A percentile compares a stretch with the other conserved stretches of the same genome.
These are phyloP conservation scores for Lepidotrigona ventralis DNA, from an alignment of 1,140 invertebrate species.

Conservation along the genomic window DNA sequence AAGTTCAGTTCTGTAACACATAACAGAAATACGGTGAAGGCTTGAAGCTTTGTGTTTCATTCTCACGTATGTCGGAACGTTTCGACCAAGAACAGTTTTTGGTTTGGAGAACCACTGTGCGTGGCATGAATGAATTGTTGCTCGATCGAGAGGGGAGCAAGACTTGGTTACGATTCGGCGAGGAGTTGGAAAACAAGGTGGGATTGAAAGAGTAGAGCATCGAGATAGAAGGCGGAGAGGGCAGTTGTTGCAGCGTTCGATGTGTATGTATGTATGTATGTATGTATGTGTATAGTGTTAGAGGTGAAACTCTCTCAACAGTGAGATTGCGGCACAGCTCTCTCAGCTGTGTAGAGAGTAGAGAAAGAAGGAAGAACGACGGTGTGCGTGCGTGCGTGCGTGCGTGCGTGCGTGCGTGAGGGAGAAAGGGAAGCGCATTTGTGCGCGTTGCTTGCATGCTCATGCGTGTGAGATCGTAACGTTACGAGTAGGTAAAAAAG, in stretches of 20 bases:
- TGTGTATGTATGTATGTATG: too few relatives aligned
- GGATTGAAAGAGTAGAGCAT: slow-evolving; percentile 12
- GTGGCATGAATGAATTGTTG: slow-evolving; percentile 33
- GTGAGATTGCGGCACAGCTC: neutral
- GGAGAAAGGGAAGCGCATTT: neutral
- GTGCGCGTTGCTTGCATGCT: neutral
- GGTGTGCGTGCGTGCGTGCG: too few relatives aligned
- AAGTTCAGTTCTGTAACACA: too few relatives aligned
- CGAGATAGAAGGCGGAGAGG: neutral
- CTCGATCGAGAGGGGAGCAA: neutral
- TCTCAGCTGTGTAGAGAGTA: too few relatives aligned
- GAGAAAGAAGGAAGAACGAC: neutral
- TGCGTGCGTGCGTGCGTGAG: too few relatives aligned
- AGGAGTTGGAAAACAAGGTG: slow-evolving; percentile 12
- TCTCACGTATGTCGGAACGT: neutral
- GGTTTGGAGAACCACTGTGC: slow-evolving; percentile 26
- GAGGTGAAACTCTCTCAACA: neutral
- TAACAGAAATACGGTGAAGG: too few relatives aligned
- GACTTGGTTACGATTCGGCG: slow-evolving; percentile 13
- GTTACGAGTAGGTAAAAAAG: slow-evolving; percentile 31
- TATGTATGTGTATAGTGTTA: too few relatives aligned
- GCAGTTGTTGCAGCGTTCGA: neutral
- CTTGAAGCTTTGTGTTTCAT: too few relatives aligned
- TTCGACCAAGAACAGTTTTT: neutral
- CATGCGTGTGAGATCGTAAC: slow-evolving; percentile 11